Conservation (phyloP, 2,888 invertebrate genomes). For the Azorinus chamasolen region DNA sequence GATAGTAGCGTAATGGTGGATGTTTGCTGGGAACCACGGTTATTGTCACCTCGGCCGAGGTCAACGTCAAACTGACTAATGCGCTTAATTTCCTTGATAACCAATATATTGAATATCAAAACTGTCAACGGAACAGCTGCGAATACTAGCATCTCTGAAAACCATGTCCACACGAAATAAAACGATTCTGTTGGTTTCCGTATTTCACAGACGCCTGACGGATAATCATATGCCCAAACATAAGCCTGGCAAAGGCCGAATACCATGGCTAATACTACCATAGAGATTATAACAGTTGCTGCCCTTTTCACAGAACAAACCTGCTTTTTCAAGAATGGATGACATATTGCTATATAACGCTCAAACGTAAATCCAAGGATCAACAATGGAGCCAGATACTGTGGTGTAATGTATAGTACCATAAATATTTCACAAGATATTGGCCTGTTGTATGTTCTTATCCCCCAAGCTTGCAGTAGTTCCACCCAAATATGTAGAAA, state of each 20-base stretch:
- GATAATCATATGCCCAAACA: constrained; percentile 80
- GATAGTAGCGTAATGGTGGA: constrained; percentile 85
- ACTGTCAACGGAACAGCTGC: constrained; percentile 82
- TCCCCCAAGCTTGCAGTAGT: constrained; percentile 83
- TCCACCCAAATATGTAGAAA: constrained; percentile 82
- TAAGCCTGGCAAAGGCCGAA: constrained; percentile 79
- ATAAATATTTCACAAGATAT: constrained; percentile 81
- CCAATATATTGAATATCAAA: constrained; percentile 83
- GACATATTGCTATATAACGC: constrained; percentile 84
- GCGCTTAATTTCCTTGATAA: constrained; percentile 82
- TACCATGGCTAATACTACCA: constrained; percentile 69
- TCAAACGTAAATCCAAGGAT: constrained; percentile 85
- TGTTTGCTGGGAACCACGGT: constrained; percentile 71
- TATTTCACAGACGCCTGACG: constrained; percentile 68
- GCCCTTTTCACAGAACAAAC: constrained; percentile 83
- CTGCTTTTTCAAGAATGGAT: constrained; percentile 81
- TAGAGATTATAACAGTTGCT: constrained; percentile 70
- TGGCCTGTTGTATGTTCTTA: constrained; percentile 72
- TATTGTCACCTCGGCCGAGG: constrained; percentile 32
- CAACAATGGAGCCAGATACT: constrained; percentile 84
- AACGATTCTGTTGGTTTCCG: constrained; percentile 59
- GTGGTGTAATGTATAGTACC: constrained; percentile 77
- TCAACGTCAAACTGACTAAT: constrained; percentile 40
- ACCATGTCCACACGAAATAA: constrained; percentile 82
- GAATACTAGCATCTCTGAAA: constrained; percentile 82